Conservation (phyloP, 1,140 invertebrate species). For the Lepidurus couesii region DNA sequence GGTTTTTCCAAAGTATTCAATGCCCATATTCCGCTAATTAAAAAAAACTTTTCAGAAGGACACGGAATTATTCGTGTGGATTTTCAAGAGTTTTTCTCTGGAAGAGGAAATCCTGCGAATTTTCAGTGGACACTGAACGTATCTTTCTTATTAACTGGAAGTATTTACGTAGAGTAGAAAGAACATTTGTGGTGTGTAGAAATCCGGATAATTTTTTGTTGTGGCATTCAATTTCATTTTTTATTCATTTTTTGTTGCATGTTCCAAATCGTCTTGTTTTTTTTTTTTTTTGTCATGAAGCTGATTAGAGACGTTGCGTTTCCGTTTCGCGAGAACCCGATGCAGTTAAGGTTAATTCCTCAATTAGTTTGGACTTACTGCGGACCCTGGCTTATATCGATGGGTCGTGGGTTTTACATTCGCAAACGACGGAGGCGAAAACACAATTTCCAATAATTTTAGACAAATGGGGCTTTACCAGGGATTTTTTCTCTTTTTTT, state of each 20-base stretch:
- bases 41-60: not conserved
- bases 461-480: not conserved
- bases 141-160: not conserved
- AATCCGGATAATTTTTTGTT: not conserved
- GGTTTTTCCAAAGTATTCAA: not conserved
- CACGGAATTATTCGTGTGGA: not conserved
- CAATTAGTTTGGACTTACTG: conserved; percentile 20
- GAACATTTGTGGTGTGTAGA: conserved; percentile 1
- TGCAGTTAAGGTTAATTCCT: not conserved
- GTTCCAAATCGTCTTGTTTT: not conserved
- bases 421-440: conserved; percentile 32
- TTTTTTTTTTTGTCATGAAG: not conserved
- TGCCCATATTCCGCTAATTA: not conserved
- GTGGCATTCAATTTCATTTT: not conserved
- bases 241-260: not conserved
- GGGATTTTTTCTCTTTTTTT: conserved; percentile 3
- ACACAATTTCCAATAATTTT: conserved; percentile 23
- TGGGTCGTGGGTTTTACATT: conserved; percentile 31
- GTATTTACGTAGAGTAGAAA: not conserved
- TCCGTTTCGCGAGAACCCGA: not conserved
- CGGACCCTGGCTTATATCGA: conserved; percentile 20
- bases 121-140: not conserved
- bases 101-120: conserved; percentile 1
- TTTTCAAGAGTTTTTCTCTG: not conserved
- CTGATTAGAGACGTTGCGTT: not conserved